Percentiles rank a stretch among this genome's conserved stretches.
These are phyloP conservation scores for Luperina nickerlii DNA, from an alignment of 2,888 invertebrate genomes.

Conservation along the genomic window DNA sequence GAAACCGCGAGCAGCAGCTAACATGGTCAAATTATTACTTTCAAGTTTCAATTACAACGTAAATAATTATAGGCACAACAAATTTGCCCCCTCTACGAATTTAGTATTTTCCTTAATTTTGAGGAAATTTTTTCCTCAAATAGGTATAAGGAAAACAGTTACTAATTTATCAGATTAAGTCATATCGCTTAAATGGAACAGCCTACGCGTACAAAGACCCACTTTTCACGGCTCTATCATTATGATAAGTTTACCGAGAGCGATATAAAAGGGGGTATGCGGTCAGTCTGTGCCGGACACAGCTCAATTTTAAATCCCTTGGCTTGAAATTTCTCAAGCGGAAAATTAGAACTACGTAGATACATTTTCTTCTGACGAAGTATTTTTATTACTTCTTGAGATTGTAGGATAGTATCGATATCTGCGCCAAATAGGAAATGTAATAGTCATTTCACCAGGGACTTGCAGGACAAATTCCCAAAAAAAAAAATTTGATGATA, in stretches of 20 bases:
- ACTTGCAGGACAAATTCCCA: conserved; percentile 4
- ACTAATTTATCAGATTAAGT: conserved; percentile 6
- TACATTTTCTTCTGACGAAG: conserved; percentile 16
- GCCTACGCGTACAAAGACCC: neutral
- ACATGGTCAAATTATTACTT: neutral
- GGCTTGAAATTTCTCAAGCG: conserved; percentile 7
- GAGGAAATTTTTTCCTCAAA: neutral
- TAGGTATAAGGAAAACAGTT: conserved; percentile 11
- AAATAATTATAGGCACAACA: neutral
- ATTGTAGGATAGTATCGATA: conserved; percentile 7
- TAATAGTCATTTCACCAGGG: neutral
- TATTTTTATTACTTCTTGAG: conserved; percentile 6
- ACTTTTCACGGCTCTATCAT: conserved; percentile 36
- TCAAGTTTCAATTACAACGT: neutral
- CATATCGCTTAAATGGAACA: neutral
- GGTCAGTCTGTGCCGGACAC: conserved; percentile 7
- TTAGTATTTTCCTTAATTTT: conserved; percentile 11
- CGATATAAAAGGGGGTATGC: conserved; percentile 11
- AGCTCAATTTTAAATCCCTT: neutral
- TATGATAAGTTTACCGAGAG: conserved; percentile 7
- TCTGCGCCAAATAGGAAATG: conserved; percentile 11
- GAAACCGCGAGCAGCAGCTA: neutral
- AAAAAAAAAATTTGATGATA: conserved; percentile 8
- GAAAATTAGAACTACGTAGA: neutral
- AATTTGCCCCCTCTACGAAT: neutral